Percentiles rank a stretch among this genome's conserved stretches.
phyloP scores from a whole-genome alignment of 2,797 vertebrate genomes.

The Enteromius paludinosus region DNA sequence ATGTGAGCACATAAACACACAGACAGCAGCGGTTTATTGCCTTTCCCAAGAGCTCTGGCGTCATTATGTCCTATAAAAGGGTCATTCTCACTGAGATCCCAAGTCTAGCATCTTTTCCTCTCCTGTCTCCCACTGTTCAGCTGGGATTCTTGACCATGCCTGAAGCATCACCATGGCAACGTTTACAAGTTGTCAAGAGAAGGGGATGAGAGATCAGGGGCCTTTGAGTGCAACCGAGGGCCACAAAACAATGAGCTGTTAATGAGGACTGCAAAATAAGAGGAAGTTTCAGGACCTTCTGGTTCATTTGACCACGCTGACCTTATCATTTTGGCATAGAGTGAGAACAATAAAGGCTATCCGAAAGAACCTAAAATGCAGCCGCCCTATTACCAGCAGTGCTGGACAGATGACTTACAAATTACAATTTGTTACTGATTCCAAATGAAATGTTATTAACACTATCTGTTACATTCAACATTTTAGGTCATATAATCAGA shows the following conservation, averaged over 20 bases:
- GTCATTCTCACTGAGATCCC: slow-evolving; percentile 78
- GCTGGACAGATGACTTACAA: neutral
- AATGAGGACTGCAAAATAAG: slow-evolving; percentile 51
- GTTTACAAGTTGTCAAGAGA: slow-evolving; percentile 60
- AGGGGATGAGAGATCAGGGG: slow-evolving; percentile 63
- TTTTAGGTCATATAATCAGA: neutral
- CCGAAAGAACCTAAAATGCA: too few species aligned
- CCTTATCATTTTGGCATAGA: slow-evolving; percentile 8
- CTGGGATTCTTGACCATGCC: slow-evolving; percentile 72
- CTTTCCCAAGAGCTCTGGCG: slow-evolving; percentile 79
- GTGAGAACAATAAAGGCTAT: neutral
- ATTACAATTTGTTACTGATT: neutral
- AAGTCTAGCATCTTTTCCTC: slow-evolving; percentile 66
- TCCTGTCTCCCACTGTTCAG: slow-evolving; percentile 70
- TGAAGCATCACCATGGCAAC: slow-evolving; percentile 78
- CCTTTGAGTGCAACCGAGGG: slow-evolving; percentile 56
- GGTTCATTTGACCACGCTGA: slow-evolving; percentile 36
- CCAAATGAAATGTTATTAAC: neutral
- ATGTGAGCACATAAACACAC: slow-evolving; percentile 70
- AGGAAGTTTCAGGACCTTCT: slow-evolving; percentile 47
- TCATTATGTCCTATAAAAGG: slow-evolving; percentile 78
- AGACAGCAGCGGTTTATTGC: slow-evolving; percentile 79
- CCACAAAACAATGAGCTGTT: slow-evolving; percentile 54
- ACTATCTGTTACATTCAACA: too few species aligned
- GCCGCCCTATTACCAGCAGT: neutral